These are phyloP conservation scores for Myotis findleyi DNA, from an alignment of 2,797 vertebrate species.

Conservation along the genomic window DNA sequence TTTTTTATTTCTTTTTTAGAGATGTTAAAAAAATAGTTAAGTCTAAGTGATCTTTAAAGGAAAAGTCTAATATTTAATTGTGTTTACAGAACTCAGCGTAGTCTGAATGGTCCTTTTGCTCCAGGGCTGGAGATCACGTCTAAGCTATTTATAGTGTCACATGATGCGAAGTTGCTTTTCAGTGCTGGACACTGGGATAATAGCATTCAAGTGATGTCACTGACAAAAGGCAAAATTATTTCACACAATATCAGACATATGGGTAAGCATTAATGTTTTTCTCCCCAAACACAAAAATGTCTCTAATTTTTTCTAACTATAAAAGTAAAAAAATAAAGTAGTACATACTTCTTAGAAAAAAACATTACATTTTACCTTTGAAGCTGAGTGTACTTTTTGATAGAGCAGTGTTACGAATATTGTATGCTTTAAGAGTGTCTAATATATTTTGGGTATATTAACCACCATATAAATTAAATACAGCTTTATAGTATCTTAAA, in stretches of 20 bases:
- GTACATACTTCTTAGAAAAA: neutral
- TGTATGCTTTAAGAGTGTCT: neutral
- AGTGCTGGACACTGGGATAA: constrained; percentile 99
- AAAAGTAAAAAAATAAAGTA: neutral
- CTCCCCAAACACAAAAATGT: neutral
- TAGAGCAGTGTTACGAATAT: constrained; percentile 8
- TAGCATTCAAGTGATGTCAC: constrained; percentile 95
- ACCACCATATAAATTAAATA: constrained; percentile 52
- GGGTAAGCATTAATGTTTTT: constrained; percentile 89
- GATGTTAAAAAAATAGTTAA: neutral
- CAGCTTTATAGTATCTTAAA: constrained; percentile 6
- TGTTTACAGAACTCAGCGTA: constrained; percentile 93
- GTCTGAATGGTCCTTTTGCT: constrained; percentile 93
- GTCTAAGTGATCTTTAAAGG: neutral
- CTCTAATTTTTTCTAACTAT: neutral
- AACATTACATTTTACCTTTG: constrained; percentile 43
- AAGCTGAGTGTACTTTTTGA: constrained; percentile 5
- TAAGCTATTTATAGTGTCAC: constrained; percentile 94
- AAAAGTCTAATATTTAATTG: constrained; percentile 69
- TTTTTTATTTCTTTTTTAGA: constrained; percentile 30
- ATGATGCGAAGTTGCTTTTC: constrained; percentile 97
- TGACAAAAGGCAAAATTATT: constrained; percentile 94
- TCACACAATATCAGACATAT: constrained; percentile 96
- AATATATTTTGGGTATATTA: constrained; percentile 10
- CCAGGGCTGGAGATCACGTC: constrained; percentile 93